Percentiles rank a stretch among this genome's conserved stretches.
Evolutionary conservation across 2,888 invertebrate species (phyloP).

Genomic region (Tineola bisselliella): DNA sequence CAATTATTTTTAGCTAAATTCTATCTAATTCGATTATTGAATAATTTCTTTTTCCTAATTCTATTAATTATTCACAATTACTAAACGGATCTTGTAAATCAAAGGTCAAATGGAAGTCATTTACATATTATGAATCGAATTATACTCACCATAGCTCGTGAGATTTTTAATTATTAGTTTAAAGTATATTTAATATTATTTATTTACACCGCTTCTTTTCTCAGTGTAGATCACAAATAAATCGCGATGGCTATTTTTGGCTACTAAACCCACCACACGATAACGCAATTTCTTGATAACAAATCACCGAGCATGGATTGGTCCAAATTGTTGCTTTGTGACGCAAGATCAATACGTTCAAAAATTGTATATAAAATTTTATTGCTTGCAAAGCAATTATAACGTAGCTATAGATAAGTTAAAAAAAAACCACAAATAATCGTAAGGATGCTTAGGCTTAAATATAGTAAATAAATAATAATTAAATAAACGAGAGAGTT

Average conservation of each 20-base stretch:
- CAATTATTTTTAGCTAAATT: not conserved
- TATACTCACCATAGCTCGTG: not conserved
- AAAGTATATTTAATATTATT: not conserved
- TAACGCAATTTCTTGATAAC: not conserved
- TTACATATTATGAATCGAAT: not conserved
- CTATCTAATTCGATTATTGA: not conserved
- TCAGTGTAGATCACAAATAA: not conserved
- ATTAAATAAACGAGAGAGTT: too few species aligned
- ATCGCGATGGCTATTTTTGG: not conserved
- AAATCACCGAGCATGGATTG: not conserved
- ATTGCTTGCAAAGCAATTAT: too few species aligned
- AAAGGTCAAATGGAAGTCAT: constrained; percentile 4
- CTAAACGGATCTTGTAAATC: not conserved
- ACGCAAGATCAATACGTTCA: too few species aligned
- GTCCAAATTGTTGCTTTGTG: too few species aligned
- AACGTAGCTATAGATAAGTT: too few species aligned
- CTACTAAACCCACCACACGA: not conserved
- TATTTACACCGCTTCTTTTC: not conserved
- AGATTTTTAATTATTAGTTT: not conserved
- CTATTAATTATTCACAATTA: not conserved
- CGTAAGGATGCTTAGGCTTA: too few species aligned
- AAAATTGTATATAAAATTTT: not conserved
- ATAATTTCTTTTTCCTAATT: not conserved
- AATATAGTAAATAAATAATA: too few species aligned
- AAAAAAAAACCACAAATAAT: too few species aligned